These are phyloP conservation scores for Holotrichia oblita DNA, from an alignment of 1,140 invertebrate species.

Conservation along the genomic window DNA sequence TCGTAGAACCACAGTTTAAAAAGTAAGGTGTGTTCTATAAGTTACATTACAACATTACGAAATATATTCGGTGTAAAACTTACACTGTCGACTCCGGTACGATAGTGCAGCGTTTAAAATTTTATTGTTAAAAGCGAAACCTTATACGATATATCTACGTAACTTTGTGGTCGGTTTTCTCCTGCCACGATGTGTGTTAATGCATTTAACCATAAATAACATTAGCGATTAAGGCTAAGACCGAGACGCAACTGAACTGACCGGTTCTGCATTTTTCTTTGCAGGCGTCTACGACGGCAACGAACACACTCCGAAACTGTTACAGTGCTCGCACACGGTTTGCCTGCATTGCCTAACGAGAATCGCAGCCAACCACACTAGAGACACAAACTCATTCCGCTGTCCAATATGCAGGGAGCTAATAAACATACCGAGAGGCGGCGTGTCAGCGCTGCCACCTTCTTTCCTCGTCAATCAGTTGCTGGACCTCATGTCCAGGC, in stretches of 20 bases:
- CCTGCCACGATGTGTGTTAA: not conserved
- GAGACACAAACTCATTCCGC: conserved; percentile 82
- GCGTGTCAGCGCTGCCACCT: conserved; percentile 88
- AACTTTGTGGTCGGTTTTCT: not conserved
- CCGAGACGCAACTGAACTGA: conserved; percentile 14
- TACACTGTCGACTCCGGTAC: not conserved
- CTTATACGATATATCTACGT: conserved; percentile 7
- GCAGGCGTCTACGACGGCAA: conserved; percentile 86
- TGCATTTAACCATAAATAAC: conserved; percentile 8
- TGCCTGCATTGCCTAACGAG: conserved; percentile 90
- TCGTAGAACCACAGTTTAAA: too few species aligned
- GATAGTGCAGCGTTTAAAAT: not conserved
- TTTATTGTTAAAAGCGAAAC: conserved; percentile 1
- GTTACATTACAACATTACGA: too few species aligned
- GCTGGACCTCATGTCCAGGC: conserved; percentile 90
- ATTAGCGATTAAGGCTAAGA: not conserved
- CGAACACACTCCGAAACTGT: conserved; percentile 91
- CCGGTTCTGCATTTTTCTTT: conserved; percentile 54
- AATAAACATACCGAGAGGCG: conserved; percentile 89
- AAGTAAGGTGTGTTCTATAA: too few species aligned
- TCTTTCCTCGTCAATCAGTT: conserved; percentile 95
- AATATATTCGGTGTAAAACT: not conserved
- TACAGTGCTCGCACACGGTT: conserved; percentile 94
- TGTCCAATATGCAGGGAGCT: conserved; percentile 95
- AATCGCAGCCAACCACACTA: conserved; percentile 81